Percentiles rank a stretch among this genome's conserved stretches.
Evolutionary conservation across 2,888 invertebrate species (phyloP).

Genomic region (Pseudococcus longispinus): DNA sequence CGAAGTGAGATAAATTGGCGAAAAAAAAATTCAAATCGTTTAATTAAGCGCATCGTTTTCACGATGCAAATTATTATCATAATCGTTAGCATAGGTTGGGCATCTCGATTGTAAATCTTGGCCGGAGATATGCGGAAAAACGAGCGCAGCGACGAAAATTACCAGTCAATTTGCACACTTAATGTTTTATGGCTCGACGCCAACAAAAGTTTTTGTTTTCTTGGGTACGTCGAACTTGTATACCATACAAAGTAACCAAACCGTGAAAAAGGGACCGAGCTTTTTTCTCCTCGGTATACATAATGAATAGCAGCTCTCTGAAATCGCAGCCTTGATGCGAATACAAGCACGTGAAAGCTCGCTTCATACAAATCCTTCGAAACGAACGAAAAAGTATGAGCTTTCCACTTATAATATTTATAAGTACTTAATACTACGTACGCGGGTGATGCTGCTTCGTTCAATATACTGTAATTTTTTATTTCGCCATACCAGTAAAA

Average conservation of each 20-base stretch:
- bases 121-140: slow-evolving; percentile 4
- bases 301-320: not conserved
- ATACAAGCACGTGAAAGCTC: not conserved
- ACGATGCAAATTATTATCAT: not conserved
- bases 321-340: not conserved
- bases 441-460: not conserved
- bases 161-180: slow-evolving; percentile 26
- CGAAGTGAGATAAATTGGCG: not conserved
- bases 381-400: not conserved
- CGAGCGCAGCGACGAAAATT: slow-evolving; percentile 12
- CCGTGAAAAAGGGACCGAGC: not conserved
- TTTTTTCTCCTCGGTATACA: not conserved
- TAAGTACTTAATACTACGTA: not conserved
- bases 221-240: not conserved
- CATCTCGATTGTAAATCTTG: not conserved
- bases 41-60: not conserved
- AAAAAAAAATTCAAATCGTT: not conserved
- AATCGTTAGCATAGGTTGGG: not conserved
- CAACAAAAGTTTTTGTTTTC: slow-evolving; percentile 36
- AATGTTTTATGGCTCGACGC: slow-evolving; percentile 22
- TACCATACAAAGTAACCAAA: not conserved
- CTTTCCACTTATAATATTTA: slow-evolving; percentile 6
- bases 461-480: not conserved
- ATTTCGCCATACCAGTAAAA: not conserved
- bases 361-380: not conserved